Base-by-base conservation (phyloP, 1,140 invertebrate species). In the Drosophila lowei region DNA sequence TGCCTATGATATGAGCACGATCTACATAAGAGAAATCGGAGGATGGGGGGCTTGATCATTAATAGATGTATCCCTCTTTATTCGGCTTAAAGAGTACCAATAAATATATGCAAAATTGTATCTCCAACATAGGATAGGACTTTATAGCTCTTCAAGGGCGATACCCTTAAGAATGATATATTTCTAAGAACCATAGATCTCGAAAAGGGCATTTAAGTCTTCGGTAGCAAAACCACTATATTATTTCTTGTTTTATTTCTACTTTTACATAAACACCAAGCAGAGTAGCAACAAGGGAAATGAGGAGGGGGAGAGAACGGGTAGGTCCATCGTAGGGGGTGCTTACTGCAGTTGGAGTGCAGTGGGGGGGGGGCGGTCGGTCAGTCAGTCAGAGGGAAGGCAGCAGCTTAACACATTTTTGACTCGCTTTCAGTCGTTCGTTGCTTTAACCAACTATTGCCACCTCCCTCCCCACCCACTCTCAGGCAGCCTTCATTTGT, bases 351-450 rank as follows among this genome's bases (percentile, higher is more conserved):
- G 64, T 68, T 68, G 30, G 34, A 52, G 34, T 38, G 16, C 41
- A 23, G 50, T 43, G 18, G 23, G 13, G 21, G 13, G 34, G 44
- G 47, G 9, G 46, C 56, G 28, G 72, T 60, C 63, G 52, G 54
- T 73, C 30, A 28, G 21, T 8, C 7, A 30, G 28, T 7, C 11
- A 13, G 30, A 34, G 30, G 8, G 9, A 9, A 53, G 58, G 43
- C 65, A 56, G 43, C 65, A 56, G 66, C 71, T 72, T 79, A 72
- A 75, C 77, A 79, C 77, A 79, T 79, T 79, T 78, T 79, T 78
- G 76, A 80, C 77, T 79, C 58, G 41, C 47, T 67, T 30, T 50
- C 53, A 55, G 46, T 48, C 38, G 72, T 42, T 48, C 50, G 13
- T 18, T 9, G 23, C 43, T 38, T 42, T 57, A 47, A 25, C 46